phyloP scores from a whole-genome alignment of 2,797 vertebrate genomes.

The Diplodus sargus region DNA sequence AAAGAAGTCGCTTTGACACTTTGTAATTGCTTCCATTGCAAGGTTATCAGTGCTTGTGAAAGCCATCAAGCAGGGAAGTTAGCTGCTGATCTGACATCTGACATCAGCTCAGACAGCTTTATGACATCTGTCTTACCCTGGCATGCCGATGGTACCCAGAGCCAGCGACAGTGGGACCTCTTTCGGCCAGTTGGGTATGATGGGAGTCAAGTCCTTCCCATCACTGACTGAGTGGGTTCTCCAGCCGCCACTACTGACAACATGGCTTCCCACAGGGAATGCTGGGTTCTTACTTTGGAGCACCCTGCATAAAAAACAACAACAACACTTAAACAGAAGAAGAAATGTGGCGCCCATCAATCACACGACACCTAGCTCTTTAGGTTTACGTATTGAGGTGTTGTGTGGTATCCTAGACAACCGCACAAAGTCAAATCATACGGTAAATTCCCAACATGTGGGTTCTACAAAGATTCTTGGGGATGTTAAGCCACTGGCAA shows the following conservation, averaged over 20 bases:
- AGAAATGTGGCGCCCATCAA: not conserved
- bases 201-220: constrained; percentile 76
- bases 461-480: not conserved
- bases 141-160: constrained; percentile 91
- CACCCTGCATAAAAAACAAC: constrained; percentile 78
- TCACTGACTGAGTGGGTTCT: constrained; percentile 88
- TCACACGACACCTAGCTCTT: not conserved
- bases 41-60: not conserved
- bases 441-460: constrained; percentile 2
- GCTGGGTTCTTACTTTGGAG: constrained; percentile 89
- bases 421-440: not conserved
- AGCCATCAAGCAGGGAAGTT: constrained; percentile 22
- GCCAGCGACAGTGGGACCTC: constrained; percentile 88
- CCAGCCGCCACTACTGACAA: constrained; percentile 86
- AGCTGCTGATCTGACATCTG: not conserved
- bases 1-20: not conserved
- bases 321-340: not conserved
- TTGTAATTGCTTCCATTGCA: not conserved
- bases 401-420: not conserved
- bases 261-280: constrained; percentile 84
- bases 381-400: not conserved
- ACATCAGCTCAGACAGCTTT: not conserved
- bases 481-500: not conserved
- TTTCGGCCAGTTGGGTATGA: constrained; percentile 87
- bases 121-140: constrained; percentile 85